Evolutionary conservation across 1,140 invertebrate species (phyloP), one percentile per base, ranked within the genome.

Genomic region (Macrostomum lignano): DNA sequence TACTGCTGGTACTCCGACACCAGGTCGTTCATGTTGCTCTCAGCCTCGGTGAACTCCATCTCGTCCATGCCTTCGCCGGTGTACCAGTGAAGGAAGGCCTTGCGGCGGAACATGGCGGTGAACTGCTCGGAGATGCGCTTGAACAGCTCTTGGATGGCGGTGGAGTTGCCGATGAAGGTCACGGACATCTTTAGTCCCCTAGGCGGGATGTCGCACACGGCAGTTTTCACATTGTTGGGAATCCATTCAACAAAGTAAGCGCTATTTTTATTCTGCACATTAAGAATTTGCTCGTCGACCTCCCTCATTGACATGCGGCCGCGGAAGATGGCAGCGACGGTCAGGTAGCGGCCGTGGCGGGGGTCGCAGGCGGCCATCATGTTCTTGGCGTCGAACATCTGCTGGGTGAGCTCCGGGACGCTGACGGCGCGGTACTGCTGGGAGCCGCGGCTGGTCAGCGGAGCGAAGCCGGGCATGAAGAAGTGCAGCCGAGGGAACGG

Each of bases 1-100:
- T 78, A 78, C 51, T 78, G 74, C 47, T 78, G 74, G 50, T 78
- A 78, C 47, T 77, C 73, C 38, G 73, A 71, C 28, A 47, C 40
- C 14, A 49, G 35, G 35, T 49, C 47, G 33, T 47, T 51, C 47
- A 49, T 49, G 32, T 49, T 57, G 17, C 64, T 65, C 42, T 71
- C 68, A 0, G 68, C 68, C 48, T 71, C 67, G 19, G 63, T 67
- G 49, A 72, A 71, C 44, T 72, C 69, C 61, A 66, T 67, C 43
- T 72, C 69, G 44, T 72, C 69, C 69, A 72, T 72, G 2, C 70
- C 70, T 42, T 71, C 72, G 2, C 69, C 68, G 65, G 70, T 73
- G 46, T 72, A 73, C 66, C 66, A 68, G 40, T 69, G 66, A 24
- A 68, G 41, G 63, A 74, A 74, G 44, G 72, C 71, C 47, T 73